Conservation (phyloP, 2,113 vertebrate species). For the Rafetus swinhoei region DNA sequence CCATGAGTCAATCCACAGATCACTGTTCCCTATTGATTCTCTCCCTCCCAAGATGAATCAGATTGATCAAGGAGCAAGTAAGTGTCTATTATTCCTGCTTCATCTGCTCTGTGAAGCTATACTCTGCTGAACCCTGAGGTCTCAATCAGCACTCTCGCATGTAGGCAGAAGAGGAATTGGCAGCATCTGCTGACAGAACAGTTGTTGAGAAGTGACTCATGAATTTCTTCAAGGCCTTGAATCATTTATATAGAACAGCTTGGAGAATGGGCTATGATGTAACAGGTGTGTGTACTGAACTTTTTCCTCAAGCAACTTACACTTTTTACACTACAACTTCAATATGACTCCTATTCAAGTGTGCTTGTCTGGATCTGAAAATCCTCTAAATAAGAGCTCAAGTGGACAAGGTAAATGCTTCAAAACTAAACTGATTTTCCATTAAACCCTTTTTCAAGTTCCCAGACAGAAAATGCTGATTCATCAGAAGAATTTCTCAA, state of each 20-base stretch:
- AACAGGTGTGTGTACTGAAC: not conserved
- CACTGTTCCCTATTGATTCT: not conserved
- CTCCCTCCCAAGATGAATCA: not conserved
- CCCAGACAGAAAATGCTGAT: not conserved
- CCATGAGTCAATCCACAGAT: fast-evolving
- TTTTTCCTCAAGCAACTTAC: constrained; percentile 13
- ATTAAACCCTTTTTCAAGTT: not conserved
- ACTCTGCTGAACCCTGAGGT: not conserved
- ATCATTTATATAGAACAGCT: not conserved
- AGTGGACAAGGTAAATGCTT: not conserved
- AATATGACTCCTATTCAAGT: not conserved
- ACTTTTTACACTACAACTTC: not conserved
- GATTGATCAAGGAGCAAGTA: not conserved
- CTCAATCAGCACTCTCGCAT: fast-evolving
- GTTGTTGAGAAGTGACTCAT: not conserved
- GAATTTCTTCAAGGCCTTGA: not conserved
- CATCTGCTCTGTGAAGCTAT: not conserved
- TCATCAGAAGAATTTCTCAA: not conserved
- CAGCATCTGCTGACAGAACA: not conserved
- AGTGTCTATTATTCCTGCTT: fast-evolving
- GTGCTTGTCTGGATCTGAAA: not conserved
- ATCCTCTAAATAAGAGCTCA: constrained; percentile 13
- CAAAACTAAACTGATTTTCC: not conserved
- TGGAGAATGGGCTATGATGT: not conserved
- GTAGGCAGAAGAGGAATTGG: not conserved